A percentile compares a stretch with the other conserved stretches of the same genome.
These are phyloP conservation scores for Thaumetopoea pityocampa DNA, from an alignment of 1,140 invertebrate genomes.

Conservation along the genomic window DNA sequence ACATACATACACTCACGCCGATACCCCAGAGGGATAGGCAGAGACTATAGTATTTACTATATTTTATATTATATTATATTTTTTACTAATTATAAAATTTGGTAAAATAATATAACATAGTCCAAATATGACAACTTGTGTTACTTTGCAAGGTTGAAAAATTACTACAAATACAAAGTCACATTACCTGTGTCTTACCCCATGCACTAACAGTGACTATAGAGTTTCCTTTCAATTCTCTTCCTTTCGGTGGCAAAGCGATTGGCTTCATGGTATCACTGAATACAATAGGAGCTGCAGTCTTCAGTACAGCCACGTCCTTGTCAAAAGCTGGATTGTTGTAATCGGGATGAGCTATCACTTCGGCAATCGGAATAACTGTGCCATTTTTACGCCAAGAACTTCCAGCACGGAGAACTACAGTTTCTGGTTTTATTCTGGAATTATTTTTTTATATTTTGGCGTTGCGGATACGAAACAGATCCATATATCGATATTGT, in stretches of 20 bases:
- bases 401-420: slow-evolving; percentile 63
- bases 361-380: slow-evolving; percentile 55
- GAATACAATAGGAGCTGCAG: slow-evolving; percentile 46
- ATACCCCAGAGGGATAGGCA: too few species aligned
- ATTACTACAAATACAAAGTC: neutral
- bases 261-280: slow-evolving; percentile 44
- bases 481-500: too few species aligned
- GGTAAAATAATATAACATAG: too few species aligned
- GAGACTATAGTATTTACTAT: too few species aligned
- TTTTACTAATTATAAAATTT: too few species aligned
- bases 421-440: slow-evolving; percentile 56
- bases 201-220: slow-evolving; percentile 51
- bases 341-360: slow-evolving; percentile 69
- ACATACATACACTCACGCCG: too few species aligned
- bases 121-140: too few species aligned
- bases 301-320: slow-evolving; percentile 78
- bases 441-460: too few species aligned
- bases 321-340: slow-evolving; percentile 72
- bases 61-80: too few species aligned
- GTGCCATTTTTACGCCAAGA: slow-evolving; percentile 52
- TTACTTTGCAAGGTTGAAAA: too few species aligned
- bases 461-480: slow-evolving; percentile 1
- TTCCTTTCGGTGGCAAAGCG: slow-evolving; percentile 27
- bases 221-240: slow-evolving; percentile 27
- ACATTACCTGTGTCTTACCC: slow-evolving; percentile 45